A percentile compares a stretch with the other conserved stretches of the same genome.
phyloP scores from a whole-genome alignment of 2,797 vertebrate genomes.

The Sphenopsis melanotis region DNA sequence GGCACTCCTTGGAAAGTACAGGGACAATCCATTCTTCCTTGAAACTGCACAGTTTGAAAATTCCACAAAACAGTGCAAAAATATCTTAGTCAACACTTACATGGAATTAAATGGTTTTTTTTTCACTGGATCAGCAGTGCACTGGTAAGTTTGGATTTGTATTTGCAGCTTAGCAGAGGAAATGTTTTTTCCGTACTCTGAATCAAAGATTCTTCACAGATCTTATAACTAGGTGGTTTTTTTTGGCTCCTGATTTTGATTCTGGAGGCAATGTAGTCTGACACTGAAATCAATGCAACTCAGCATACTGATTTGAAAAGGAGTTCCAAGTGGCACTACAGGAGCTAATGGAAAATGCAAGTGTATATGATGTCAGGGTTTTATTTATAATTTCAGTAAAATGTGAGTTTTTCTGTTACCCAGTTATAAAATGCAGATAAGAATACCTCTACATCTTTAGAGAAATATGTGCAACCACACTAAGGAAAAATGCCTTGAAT shows the following conservation, averaged over 20 bases:
- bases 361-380: background rate
- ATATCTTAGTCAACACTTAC: background rate
- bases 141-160: background rate
- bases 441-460: background rate
- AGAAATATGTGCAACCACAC: background rate
- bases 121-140: background rate
- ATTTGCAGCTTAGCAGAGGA: background rate
- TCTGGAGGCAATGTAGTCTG: background rate
- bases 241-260: background rate
- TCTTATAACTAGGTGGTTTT: background rate
- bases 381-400: background rate
- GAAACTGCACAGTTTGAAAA: background rate
- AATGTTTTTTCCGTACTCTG: background rate
- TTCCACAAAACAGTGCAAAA: background rate
- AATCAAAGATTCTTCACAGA: background rate
- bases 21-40: background rate
- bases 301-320: background rate
- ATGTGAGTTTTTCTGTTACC: background rate
- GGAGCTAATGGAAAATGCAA: background rate
- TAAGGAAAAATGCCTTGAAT: background rate
- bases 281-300: background rate
- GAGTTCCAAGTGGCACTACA: background rate
- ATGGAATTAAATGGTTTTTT: background rate
- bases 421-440: background rate
- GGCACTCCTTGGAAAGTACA: background rate